Conservation (phyloP, 1,140 invertebrate genomes). For the Neotoxoptera formosana region DNA sequence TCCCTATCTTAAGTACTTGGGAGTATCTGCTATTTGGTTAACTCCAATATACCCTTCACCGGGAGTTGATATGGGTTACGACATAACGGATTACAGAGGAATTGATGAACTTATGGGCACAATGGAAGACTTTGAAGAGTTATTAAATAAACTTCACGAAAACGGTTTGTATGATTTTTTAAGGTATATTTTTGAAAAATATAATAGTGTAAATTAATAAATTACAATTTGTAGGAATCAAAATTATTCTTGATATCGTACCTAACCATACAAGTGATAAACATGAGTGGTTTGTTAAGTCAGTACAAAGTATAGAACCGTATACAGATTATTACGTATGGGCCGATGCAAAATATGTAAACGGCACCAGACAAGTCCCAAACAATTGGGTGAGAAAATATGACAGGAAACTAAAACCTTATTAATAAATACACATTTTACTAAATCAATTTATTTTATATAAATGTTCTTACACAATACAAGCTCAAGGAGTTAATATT, state of each 20-base stretch:
- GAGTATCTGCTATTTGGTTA: constrained; percentile 69
- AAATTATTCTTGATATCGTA: constrained; percentile 82
- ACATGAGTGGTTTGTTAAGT: constrained; percentile 81
- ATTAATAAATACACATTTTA: too few species aligned
- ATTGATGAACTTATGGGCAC: constrained; percentile 71
- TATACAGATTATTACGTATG: constrained; percentile 83
- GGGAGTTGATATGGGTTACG: constrained; percentile 73
- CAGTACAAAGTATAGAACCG: constrained; percentile 67
- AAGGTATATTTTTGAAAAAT: too few species aligned
- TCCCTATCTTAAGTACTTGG: constrained; percentile 63
- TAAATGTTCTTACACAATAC: too few species aligned
- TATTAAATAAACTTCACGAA: constrained; percentile 67
- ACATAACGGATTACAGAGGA: constrained; percentile 70
- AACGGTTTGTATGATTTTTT: constrained; percentile 61
- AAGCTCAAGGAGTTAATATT: too few species aligned
- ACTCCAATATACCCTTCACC: constrained; percentile 74
- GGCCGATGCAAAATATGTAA: constrained; percentile 68
- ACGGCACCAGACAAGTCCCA: constrained; percentile 63
- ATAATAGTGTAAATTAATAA: neutral
- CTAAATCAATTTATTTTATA: too few species aligned
- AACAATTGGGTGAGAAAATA: constrained; percentile 69
- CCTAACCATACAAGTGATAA: constrained; percentile 85
- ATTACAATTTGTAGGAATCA: constrained; percentile 69
- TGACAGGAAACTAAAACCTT: constrained; percentile 65
- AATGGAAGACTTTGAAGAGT: constrained; percentile 70